These are phyloP conservation scores for Sebastiscus albofasciatus DNA, from an alignment of 2,797 vertebrate genomes.

Conservation along the genomic window DNA sequence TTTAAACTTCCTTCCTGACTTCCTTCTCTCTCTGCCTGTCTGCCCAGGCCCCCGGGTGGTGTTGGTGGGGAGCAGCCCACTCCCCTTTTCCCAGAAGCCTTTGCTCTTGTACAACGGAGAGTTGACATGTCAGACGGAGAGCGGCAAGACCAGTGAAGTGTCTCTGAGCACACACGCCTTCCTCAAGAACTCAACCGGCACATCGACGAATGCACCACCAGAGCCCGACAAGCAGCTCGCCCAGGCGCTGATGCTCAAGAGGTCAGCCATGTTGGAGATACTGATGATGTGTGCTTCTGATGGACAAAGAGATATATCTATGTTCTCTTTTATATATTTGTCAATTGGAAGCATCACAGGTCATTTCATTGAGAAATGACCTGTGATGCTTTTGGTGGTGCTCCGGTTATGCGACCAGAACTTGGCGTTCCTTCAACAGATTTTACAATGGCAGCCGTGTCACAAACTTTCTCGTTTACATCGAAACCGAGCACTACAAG, in stretches of 20 bases:
- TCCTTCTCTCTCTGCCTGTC: background rate
- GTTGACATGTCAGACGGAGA: slow-evolving; percentile 95
- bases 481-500: no score
- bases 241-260: slow-evolving; percentile 90
- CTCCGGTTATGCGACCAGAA: no score
- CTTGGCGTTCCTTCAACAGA: no score
- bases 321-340: background rate
- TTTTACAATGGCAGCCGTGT: no score
- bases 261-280: slow-evolving; percentile 75
- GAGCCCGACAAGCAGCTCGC: slow-evolving; percentile 84
- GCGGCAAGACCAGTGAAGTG: slow-evolving; percentile 90
- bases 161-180: slow-evolving; percentile 91
- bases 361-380: no score
- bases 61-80: slow-evolving; percentile 88
- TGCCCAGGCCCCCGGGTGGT: slow-evolving; percentile 89
- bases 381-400: no score
- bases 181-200: slow-evolving; percentile 74
- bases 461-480: no score
- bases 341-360: background rate
- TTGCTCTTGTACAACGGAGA: slow-evolving; percentile 94
- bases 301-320: background rate
- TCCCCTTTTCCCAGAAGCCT: slow-evolving; percentile 94
- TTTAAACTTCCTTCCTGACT: background rate
- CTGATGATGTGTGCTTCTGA: background rate
- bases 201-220: slow-evolving; percentile 27